phyloP scores from a whole-genome alignment of 2,113 vertebrate species.

The Peucedramus taeniatus region DNA sequence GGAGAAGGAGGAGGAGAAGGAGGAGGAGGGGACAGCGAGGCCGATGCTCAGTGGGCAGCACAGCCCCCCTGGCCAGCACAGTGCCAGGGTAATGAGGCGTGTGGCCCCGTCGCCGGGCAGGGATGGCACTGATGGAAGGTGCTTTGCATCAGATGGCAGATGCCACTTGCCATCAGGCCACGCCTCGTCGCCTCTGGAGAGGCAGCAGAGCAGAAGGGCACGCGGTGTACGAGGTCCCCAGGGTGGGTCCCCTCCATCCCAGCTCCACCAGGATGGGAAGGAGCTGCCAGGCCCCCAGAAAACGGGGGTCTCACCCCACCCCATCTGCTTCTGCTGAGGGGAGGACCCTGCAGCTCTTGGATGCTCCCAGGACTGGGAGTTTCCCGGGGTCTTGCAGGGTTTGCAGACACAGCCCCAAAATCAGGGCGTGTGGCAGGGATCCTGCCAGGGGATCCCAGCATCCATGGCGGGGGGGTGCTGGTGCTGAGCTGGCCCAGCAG shows the following conservation, averaged over 20 bases:
- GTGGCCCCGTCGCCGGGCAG: slow-evolving; percentile 15
- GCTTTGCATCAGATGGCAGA: slow-evolving; percentile 76
- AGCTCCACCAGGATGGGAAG: rapidly evolving
- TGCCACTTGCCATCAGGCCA: slow-evolving; percentile 75
- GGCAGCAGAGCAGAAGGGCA: slow-evolving; percentile 69
- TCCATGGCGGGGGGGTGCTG: rapidly evolving
- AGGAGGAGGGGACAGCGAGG: not conserved
- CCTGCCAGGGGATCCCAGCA: rapidly evolving
- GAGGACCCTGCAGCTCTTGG: not conserved
- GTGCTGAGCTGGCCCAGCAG: not conserved
- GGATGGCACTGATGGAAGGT: slow-evolving; percentile 69
- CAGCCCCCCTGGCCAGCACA: not conserved
- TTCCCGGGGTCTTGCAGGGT: rapidly evolving
- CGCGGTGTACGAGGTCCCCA: rapidly evolving
- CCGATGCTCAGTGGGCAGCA: not conserved
- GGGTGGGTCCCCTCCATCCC: not conserved
- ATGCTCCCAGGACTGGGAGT: not conserved
- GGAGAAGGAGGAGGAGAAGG: not conserved
- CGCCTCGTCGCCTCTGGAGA: slow-evolving; percentile 61
- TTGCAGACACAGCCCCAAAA: not conserved
- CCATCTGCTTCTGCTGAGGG: rapidly evolving
- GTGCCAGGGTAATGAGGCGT: slow-evolving; percentile 63
- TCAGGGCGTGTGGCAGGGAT: rapidly evolving
- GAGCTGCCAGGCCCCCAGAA: not conserved
- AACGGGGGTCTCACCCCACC: rapidly evolving